Percentiles rank a stretch among this genome's conserved stretches.
Conservation (phyloP, 2,113 vertebrate genomes). For the Heteronetta atricapilla region DNA sequence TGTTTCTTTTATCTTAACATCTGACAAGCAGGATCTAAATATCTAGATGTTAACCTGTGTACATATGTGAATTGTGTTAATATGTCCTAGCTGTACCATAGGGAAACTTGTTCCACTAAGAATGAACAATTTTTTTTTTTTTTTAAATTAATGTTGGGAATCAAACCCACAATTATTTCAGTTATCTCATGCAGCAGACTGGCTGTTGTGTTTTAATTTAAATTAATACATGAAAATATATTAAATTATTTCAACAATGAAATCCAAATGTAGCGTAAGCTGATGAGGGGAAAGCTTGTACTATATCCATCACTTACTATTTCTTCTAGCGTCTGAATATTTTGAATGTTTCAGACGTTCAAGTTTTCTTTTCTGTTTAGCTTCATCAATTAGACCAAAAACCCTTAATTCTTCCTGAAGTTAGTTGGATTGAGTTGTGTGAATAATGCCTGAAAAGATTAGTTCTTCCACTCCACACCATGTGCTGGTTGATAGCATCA, state of each 20-base stretch:
- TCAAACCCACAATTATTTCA: not conserved
- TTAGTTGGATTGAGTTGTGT: not conserved
- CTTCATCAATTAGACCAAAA: not conserved
- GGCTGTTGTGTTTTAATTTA: not conserved
- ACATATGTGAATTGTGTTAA: not conserved
- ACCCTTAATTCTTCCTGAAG: not conserved
- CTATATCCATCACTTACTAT: not conserved
- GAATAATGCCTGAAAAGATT: not conserved
- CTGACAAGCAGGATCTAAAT: not conserved
- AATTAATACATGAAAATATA: not conserved
- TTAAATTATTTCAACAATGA: not conserved
- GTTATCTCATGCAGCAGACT: not conserved
- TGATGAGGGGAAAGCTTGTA: not conserved
- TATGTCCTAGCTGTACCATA: not conserved
- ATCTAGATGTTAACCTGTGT: not conserved
- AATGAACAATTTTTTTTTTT: not conserved
- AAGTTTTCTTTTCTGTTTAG: not conserved
- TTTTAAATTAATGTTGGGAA: not conserved
- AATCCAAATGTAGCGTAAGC: not conserved
- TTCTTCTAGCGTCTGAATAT: not conserved
- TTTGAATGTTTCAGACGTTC: not conserved
- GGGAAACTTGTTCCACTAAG: not conserved
- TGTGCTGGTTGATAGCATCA: not conserved
- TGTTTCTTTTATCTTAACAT: constrained; percentile 26
- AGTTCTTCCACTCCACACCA: not conserved